Conservation (phyloP, 2,888 invertebrate species). For the Drosophila paranaensis region DNA sequence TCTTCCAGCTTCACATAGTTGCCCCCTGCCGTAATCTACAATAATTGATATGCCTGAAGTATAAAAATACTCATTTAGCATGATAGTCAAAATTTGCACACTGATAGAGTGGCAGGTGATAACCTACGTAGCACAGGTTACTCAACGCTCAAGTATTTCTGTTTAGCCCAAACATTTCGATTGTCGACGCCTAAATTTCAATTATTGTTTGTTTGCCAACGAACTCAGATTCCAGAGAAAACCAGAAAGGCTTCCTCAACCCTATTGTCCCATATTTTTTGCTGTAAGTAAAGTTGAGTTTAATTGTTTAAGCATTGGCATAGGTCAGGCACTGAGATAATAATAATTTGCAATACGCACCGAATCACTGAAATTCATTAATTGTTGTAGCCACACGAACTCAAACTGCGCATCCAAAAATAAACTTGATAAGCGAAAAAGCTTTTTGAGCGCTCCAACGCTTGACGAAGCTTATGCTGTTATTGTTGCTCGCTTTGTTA, state of each 20-base stretch:
- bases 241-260: background rate
- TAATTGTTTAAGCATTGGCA: slow-evolving; percentile 1
- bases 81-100: background rate
- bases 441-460: background rate
- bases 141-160: background rate
- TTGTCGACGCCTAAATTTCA: background rate
- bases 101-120: background rate
- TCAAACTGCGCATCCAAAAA: slow-evolving; percentile 11
- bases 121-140: background rate
- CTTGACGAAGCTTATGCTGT: background rate
- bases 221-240: background rate
- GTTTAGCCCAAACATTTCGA: background rate
- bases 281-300: background rate
- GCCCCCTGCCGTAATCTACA: background rate
- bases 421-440: background rate
- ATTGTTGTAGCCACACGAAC: background rate
- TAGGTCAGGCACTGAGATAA: slow-evolving; percentile 17
- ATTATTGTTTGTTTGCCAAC: background rate
- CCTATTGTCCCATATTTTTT: too few relatives aligned
- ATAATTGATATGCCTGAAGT: background rate
- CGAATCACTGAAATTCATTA: background rate
- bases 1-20: background rate
- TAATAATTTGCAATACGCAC: slow-evolving; percentile 2
- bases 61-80: background rate
- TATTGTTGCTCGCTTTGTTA: background rate